Base-by-base conservation (phyloP, 2,113 vertebrate species). In the Sinosuthora webbiana region DNA sequence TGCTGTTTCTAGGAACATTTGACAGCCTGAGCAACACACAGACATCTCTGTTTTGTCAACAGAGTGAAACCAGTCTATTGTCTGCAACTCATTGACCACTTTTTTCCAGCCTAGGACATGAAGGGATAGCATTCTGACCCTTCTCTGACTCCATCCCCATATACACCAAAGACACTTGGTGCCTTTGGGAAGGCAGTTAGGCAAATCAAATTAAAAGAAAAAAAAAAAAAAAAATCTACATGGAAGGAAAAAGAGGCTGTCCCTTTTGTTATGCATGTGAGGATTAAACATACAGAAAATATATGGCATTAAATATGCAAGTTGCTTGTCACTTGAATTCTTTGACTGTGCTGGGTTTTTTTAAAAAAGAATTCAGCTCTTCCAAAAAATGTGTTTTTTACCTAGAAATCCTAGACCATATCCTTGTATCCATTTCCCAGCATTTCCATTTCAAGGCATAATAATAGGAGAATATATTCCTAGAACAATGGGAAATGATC, bases 371-470 rank as follows among this genome's bases (percentile, higher is more conserved):
- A 74, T 79, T 50, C 39, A 39, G 7, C 3, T 55, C 50, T 90
- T 94, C 88, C 39, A 82, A 89, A 39, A 97, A 79, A 7, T 47
- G 4, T 64, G 16, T 65, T 87, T 82, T 78, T 70, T 64, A 68
- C 84, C 63, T 90, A 91, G 76, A 94, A 93, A 79, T 57, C 64
- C 47, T n/a, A 73, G n/a, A 65, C 24, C 20, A 80, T 70, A 77
- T 74, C n/a, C 79, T 52, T 69, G 14, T 39, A 83, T 49, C 15
- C 31, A n/a, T 85, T 78, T 80, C 59, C 20, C n/a, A 85, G 7
- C 57, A 52, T 79, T 92, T 86, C 67, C 75, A 88, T 91, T 95
- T 75, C 44, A 93, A 93, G 59, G 27, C 45, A 77, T 37, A 90
- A 85, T 65, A 90, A 65, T 49, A 77, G 55, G 7, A 80, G 6